Percentiles rank a stretch among this genome's conserved stretches.
Evolutionary conservation across 2,888 invertebrate genomes (phyloP).

Genomic region (Dryadula phaetusa): DNA sequence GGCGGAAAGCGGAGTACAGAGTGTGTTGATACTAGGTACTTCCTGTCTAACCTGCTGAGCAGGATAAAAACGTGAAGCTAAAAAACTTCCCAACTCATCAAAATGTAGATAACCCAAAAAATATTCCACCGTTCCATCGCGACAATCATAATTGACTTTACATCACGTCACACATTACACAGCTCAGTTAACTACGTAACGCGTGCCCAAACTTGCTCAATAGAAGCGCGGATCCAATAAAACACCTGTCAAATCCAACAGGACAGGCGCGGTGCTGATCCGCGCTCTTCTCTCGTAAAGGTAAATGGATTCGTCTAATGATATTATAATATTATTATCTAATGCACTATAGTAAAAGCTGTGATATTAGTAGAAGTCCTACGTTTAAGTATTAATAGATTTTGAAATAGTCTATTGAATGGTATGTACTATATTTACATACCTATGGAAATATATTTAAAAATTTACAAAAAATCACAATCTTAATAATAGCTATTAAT

Average conservation of each 20-base stretch:
- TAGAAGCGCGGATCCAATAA: slow-evolving; percentile 77
- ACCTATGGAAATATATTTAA: too few relatives aligned
- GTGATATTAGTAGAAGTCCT: too few relatives aligned
- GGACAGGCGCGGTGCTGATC: slow-evolving; percentile 38
- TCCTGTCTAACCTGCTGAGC: too few relatives aligned
- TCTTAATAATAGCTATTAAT: too few relatives aligned
- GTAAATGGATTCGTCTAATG: not conserved
- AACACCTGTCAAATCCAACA: slow-evolving; percentile 76
- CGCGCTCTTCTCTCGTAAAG: slow-evolving; percentile 33
- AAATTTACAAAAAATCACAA: too few relatives aligned
- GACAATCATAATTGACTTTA: slow-evolving; percentile 44
- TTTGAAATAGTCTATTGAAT: too few relatives aligned
- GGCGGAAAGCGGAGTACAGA: too few relatives aligned
- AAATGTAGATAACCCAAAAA: not conserved
- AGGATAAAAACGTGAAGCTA: too few relatives aligned
- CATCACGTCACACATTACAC: slow-evolving; percentile 66
- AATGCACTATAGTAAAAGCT: not conserved
- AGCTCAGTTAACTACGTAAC: slow-evolving; percentile 70
- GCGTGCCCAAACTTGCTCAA: slow-evolving; percentile 76
- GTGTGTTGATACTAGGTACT: too few relatives aligned
- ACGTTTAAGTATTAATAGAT: too few relatives aligned
- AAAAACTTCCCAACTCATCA: not conserved
- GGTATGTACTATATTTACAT: too few relatives aligned
- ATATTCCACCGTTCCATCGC: slow-evolving; percentile 1
- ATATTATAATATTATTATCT: not conserved